Base-by-base conservation (phyloP, 2,797 vertebrate genomes). In the Phylloscopus collybita region DNA sequence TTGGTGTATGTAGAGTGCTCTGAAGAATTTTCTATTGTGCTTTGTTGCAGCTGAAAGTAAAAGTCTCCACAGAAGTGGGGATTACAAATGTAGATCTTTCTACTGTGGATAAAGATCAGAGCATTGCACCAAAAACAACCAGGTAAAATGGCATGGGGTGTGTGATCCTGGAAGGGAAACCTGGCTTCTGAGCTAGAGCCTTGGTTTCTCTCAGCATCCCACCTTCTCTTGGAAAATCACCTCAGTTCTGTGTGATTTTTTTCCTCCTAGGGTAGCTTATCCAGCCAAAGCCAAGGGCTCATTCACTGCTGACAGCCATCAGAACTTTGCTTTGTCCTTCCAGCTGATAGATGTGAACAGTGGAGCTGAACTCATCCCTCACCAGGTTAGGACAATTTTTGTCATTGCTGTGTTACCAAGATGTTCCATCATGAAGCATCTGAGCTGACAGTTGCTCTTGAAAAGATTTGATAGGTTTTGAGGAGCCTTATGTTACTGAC, bases 81-180 rank as follows among this genome's bases (percentile, higher is more conserved):
- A 98, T 99, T 90, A 98, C 98, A 56, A 99, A 99, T 91, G 99
- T 99, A 82, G 99, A 99, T 96, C 98, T 99, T 82, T 99, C 99
- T 86, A 98, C 99, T 4, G 99, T 99, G 96, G 99, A 99, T 97
- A 99, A 99, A 96, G 99, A 99, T 97, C 99, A 99, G 98, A 99
- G 99, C 97, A 99, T 99, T 53, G 99, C 99, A 6, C 99, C 99
- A 71, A 99, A 99, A 97, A 99, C 99, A 42, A 99, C 98, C 71
- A 98, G 99, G 99, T 99, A 95, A 96, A 76, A 60, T 0, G 0
- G 4, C 1, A 1, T 27, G 2, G 29, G 13, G 11, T 22, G 6
- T 47, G 36, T 47, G 32, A 89, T 30, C 12, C 17, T 67, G 50
- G 57, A 38, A 20, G 25, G 49, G 22, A 47, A 86, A 0, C 36